A percentile compares a stretch with the other conserved stretches of the same genome.
These are phyloP conservation scores for Falco berigora DNA, from an alignment of 2,797 vertebrate species.

Conservation along the genomic window DNA sequence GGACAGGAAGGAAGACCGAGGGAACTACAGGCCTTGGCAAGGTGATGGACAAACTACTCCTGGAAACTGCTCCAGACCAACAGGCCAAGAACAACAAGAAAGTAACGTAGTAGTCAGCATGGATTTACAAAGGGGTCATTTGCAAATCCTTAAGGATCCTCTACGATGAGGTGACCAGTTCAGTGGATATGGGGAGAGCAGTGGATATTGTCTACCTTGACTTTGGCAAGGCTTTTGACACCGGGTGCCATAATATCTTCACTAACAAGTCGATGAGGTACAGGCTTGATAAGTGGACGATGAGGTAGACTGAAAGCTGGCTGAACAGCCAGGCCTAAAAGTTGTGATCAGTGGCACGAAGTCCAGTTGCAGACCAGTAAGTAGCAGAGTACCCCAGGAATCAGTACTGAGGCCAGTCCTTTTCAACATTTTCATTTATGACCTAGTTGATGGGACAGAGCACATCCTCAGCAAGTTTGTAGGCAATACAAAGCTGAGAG, in stretches of 20 bases:
- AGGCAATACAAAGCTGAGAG: background rate
- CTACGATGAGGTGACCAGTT: background rate
- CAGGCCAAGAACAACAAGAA: background rate
- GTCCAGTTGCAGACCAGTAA: background rate
- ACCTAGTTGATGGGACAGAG: background rate
- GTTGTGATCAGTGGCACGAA: background rate
- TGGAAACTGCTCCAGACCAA: background rate
- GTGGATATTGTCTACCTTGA: background rate
- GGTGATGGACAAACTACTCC: background rate
- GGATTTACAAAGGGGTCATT: background rate
- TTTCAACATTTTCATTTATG: background rate
- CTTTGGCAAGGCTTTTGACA: background rate
- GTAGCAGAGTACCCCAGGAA: background rate
- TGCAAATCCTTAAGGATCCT: background rate
- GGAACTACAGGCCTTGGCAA: background rate
- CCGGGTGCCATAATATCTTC: background rate
- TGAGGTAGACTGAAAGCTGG: background rate
- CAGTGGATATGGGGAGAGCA: background rate
- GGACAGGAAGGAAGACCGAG: rapidly evolving
- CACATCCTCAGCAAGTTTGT: background rate
- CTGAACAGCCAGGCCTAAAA: background rate
- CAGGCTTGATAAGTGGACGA: background rate
- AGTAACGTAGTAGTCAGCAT: background rate
- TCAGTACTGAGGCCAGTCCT: background rate
- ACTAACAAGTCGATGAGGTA: background rate